Base-by-base conservation (phyloP, 2,888 invertebrate genomes). In the Drosophila tanythrix region DNA sequence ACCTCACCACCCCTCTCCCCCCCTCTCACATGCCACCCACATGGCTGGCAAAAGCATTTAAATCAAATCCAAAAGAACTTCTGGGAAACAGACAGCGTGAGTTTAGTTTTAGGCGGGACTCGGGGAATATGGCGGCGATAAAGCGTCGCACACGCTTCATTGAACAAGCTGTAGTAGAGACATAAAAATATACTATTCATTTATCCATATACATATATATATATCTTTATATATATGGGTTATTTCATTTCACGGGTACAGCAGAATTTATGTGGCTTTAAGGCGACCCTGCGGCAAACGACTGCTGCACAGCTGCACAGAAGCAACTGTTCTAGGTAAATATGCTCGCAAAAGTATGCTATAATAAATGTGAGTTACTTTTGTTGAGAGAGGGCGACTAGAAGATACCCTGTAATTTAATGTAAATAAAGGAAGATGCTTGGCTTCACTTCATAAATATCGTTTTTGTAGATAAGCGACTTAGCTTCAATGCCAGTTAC, bases 301-400 rank as follows among this genome's bases (percentile, higher is more conserved):
- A n/a, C n/a, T 65, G 69, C 40, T 62, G 67, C 40, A 69, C 38
- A 33, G 64, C 33, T 55, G 58, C 51, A 64, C 31, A 64, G 31
- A 36, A 46, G 31, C 58, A 70, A 52, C 53, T 75, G 64, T 59
- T 46, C 36, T 13, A 40, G 18, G 50, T 29, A 68, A 61, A 21
- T 21, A 15, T 75, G 89, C 84, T 78, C 83, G 53, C 84, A 89
- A 81, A 89, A 89, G 89, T 89, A 87, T 83, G 89, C 83, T 78
- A 89, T 78, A 71, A 83, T 81, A 75, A 31, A 46, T 25, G 15
- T 18, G 29, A 21, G 21, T 31, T 31, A 2, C 27, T 18, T 8
- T 13, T 10, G 21, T 0, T 6, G 10, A 21, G 15, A 10, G 6
- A 15, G 10, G 3, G 18, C 0, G 31, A 29, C 21, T 57, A 13